A percentile compares a stretch with the other conserved stretches of the same genome.
Evolutionary conservation across 2,797 vertebrate species (phyloP).

Genomic region (Cryptoblepharus egeriae): DNA sequence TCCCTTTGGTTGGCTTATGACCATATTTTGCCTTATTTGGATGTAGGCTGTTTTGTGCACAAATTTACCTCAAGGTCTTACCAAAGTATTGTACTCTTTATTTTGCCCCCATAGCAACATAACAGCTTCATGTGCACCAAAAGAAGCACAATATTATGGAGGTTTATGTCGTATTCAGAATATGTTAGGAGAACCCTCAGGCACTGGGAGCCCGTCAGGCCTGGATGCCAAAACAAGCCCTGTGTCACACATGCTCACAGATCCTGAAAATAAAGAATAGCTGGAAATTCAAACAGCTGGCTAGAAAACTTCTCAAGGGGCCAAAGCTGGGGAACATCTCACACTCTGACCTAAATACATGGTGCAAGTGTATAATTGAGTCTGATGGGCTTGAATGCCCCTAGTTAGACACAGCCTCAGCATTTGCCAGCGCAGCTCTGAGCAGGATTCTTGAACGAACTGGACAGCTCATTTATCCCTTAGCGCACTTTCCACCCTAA

Average conservation of each 20-base stretch:
- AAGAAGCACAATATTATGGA: background rate
- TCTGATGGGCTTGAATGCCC: background rate
- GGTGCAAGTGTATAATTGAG: constrained; percentile 35
- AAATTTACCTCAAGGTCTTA: background rate
- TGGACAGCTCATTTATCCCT: background rate
- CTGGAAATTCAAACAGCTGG: background rate
- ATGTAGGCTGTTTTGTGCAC: background rate
- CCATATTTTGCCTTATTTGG: background rate
- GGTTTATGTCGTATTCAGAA: background rate
- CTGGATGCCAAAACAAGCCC: background rate
- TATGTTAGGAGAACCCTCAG: background rate
- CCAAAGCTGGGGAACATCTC: fast-evolving
- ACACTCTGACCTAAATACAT: constrained; percentile 39
- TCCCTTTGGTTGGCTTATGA: background rate
- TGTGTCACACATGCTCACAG: background rate
- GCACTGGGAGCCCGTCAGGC: background rate
- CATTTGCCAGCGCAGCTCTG: fast-evolving
- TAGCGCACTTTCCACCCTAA: fast-evolving
- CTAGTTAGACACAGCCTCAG: constrained; percentile 15
- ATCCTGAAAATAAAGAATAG: background rate
- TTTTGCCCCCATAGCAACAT: background rate
- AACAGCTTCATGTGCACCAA: background rate
- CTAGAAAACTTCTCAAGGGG: fast-evolving
- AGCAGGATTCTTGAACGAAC: fast-evolving
- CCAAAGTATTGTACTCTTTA: background rate